Evolutionary conservation across 2,797 vertebrate genomes (phyloP).

Genomic region (Oophaga sylvatica): DNA sequence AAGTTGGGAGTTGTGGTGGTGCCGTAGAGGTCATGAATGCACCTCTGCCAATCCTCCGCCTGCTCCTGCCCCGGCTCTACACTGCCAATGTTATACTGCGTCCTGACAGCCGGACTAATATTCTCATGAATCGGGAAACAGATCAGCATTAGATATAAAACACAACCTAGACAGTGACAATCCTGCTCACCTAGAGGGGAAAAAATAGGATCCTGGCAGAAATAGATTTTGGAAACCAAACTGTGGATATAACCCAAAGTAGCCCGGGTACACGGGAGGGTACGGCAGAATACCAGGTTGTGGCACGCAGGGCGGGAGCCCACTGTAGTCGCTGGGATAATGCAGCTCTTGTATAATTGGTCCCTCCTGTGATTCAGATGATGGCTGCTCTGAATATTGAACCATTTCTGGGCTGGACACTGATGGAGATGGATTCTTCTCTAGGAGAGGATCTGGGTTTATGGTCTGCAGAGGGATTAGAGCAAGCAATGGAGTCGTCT

Average conservation of each 20-base stretch:
- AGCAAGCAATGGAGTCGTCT: slow-evolving; percentile 41
- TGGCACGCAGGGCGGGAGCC: slow-evolving; percentile 62
- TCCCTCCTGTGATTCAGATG: slow-evolving; percentile 69
- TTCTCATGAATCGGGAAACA: too few relatives aligned
- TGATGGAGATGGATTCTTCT: slow-evolving; percentile 64
- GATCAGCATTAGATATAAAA: too few relatives aligned
- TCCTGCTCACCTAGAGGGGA: slow-evolving; percentile 74
- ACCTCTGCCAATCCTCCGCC: too few relatives aligned
- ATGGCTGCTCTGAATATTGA: slow-evolving; percentile 67
- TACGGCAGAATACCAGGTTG: slow-evolving; percentile 64
- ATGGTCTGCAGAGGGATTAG: slow-evolving; percentile 64
- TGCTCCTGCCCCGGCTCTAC: too few relatives aligned
- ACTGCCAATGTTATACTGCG: too few relatives aligned
- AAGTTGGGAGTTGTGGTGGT: too few relatives aligned
- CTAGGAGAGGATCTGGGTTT: slow-evolving; percentile 48
- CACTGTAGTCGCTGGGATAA: slow-evolving; percentile 62
- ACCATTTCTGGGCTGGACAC: slow-evolving; percentile 57
- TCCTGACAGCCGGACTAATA: too few relatives aligned
- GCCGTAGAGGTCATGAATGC: too few relatives aligned
- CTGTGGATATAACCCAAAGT: slow-evolving; percentile 67
- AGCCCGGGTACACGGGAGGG: slow-evolving; percentile 67
- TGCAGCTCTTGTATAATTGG: slow-evolving; percentile 68
- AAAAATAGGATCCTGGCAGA: slow-evolving; percentile 71
- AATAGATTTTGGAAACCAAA: slow-evolving; percentile 71
- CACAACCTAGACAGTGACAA: too few relatives aligned